phyloP scores from a whole-genome alignment of 1,140 invertebrate genomes.

The Melipona quadrifasciata region DNA sequence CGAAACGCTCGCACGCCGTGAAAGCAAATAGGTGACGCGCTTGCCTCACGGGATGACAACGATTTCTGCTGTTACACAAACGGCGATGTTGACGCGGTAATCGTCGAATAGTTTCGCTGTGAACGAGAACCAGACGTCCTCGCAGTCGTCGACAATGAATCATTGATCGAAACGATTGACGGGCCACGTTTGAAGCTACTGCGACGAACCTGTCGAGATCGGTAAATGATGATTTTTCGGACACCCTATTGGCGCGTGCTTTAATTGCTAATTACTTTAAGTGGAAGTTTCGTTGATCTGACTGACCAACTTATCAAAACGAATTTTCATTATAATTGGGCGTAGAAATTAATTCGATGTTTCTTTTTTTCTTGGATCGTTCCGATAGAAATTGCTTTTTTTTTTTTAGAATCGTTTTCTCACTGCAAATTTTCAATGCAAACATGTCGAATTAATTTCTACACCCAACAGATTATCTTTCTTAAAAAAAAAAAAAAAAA shows the following conservation, averaged over 20 bases:
- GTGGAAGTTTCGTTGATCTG: not conserved
- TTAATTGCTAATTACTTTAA: not conserved
- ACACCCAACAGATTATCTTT: no score
- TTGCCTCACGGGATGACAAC: not conserved
- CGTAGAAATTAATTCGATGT: not conserved
- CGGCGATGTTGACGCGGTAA: not conserved
- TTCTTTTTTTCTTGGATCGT: not conserved
- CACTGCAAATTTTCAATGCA: no score
- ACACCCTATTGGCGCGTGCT: not conserved
- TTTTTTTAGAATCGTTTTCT: no score
- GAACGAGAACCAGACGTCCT: not conserved
- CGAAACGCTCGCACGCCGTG: not conserved
- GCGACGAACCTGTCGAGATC: conserved; percentile 4
- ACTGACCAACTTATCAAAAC: not conserved
- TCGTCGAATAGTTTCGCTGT: not conserved
- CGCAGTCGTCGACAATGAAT: not conserved
- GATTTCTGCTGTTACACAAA: not conserved
- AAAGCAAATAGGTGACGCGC: not conserved
- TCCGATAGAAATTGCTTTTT: no score
- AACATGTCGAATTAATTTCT: no score
- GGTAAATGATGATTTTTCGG: not conserved
- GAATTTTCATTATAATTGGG: no score
- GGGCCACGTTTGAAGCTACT: not conserved
- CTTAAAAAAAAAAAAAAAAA: no score
- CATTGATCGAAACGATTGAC: not conserved